Evolutionary conservation across 2,888 invertebrate genomes (phyloP), one percentile per base, ranked within the genome.

Genomic region (Osmoderma eremita): DNA sequence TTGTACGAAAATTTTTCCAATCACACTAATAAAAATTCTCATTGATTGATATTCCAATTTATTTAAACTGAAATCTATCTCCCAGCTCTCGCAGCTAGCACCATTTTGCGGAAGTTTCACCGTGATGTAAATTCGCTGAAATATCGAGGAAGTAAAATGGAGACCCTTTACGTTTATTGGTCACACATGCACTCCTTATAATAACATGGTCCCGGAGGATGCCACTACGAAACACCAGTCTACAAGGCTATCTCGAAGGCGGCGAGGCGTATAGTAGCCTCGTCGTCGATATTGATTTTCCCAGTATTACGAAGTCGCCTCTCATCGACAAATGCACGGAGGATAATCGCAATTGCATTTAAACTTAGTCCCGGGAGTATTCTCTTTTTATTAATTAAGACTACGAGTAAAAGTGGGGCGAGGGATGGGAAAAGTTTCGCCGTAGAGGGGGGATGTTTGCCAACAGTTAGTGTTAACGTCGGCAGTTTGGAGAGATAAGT

Each of bases 311-410:
- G n/a, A 36, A 6, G 39, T 38, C 38, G 18, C 38, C 36, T 38
- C 13, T 38, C 2, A 42, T n/a, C 53, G 20, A 53, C 38, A 53
- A 53, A 53, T 38, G 36, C 53, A 53, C 53, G 10, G 15, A 36
- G 38, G 36, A 36, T 53, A 53, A 53, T 53, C 53, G 36, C 53
- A 38, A 53, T 38, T 61, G 42, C 58, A 61, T 61, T 45, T 45
- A 61, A 61, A 45, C 45, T 30, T 30, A 30, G 30, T 45, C 41
- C 15, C 17, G 6, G 17, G 45, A 24, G 24, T 24, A 6, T 45
- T 45, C 36, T 30, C 58, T 45, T 61, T 42, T 61, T 61, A 45
- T 61, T 61, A 61, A 61, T 61, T 61, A 61, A 45, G 45, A 22
- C 45, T 15, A 45, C 36, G 36, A 30, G 58, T 30, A 6, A 30